Conservation (phyloP, 2,888 invertebrate genomes). For the Macroteleia sp. region DNA sequence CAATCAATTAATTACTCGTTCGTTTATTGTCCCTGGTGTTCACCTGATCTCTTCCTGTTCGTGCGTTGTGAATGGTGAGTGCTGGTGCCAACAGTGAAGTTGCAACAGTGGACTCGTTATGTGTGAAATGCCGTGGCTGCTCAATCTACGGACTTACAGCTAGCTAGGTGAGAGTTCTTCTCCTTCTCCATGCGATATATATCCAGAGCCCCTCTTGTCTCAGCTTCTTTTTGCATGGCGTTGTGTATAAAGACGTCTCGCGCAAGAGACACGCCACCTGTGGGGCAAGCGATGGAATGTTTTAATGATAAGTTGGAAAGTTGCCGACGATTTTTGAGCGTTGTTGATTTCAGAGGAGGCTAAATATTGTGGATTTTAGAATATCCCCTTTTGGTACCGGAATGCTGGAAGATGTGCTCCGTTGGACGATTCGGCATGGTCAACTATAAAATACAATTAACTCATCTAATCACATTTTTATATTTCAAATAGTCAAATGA, state of each 20-base stretch:
- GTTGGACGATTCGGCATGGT: too few species aligned
- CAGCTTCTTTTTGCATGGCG: conserved; percentile 38
- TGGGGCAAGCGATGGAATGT: conserved; percentile 15
- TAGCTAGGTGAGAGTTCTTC: conserved; percentile 78
- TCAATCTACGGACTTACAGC: conserved; percentile 80
- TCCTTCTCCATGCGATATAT: conserved; percentile 11
- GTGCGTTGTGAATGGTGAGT: conserved; percentile 72
- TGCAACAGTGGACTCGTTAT: conserved; percentile 73
- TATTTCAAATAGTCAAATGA: too few species aligned
- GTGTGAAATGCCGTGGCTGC: conserved; percentile 81
- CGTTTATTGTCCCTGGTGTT: not conserved
- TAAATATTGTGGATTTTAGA: too few species aligned
- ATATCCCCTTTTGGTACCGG: too few species aligned
- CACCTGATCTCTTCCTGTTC: conserved; percentile 17
- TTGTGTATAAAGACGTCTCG: conserved; percentile 30
- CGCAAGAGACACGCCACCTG: conserved; percentile 27
- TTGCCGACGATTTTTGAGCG: conserved; percentile 20
- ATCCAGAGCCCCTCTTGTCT: conserved; percentile 18
- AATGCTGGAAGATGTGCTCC: too few species aligned
- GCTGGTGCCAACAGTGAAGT: conserved; percentile 73
- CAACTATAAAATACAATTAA: too few species aligned
- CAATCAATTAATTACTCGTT: not conserved
- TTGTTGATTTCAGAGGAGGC: not conserved
- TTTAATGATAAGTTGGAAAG: conserved; percentile 35
- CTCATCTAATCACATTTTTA: too few species aligned